A percentile compares a stretch with the other conserved stretches of the same genome.
phyloP scores from a whole-genome alignment of 2,888 invertebrate genomes.

The Prionchulus punctatus region DNA sequence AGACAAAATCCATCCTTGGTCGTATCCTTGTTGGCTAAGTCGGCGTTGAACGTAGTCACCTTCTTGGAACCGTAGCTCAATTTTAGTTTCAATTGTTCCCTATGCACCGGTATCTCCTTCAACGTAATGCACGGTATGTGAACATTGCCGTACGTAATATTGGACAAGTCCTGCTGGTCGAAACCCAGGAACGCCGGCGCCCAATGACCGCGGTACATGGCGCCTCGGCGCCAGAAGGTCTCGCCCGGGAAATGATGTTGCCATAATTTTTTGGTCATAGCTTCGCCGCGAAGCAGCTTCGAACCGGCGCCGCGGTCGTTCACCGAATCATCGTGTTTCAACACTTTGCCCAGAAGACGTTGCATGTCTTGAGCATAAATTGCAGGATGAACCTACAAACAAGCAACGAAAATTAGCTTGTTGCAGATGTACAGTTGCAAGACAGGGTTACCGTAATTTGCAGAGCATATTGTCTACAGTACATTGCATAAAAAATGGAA shows the following conservation, averaged over 20 bases:
- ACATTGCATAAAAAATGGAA: no score
- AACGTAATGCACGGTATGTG: constrained; percentile 32
- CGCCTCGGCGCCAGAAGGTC: constrained; percentile 34
- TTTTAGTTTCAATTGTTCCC: constrained; percentile 28
- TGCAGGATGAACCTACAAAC: constrained; percentile 22
- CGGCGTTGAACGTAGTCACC: constrained; percentile 16
- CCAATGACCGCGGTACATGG: constrained; percentile 38
- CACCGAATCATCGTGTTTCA: constrained; percentile 39
- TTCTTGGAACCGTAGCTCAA: constrained; percentile 30
- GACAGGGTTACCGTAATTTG: no score
- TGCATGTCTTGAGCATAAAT: constrained; percentile 15
- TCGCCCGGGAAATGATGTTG: constrained; percentile 27
- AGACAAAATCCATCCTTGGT: constrained; percentile 29
- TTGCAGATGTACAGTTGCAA: no score
- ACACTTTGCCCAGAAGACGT: constrained; percentile 23
- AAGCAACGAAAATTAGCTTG: no score
- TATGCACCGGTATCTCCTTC: constrained; percentile 28
- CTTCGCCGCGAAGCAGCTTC: constrained; percentile 35
- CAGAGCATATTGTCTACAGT: no score
- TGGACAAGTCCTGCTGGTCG: constrained; percentile 28
- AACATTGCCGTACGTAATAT: constrained; percentile 21
- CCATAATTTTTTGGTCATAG: constrained; percentile 37
- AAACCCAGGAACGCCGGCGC: constrained; percentile 34
- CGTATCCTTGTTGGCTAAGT: constrained; percentile 29
- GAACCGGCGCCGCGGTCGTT: constrained; percentile 37